phyloP scores from a whole-genome alignment of 1,140 invertebrate species.

The Drosophila setifemur region DNA sequence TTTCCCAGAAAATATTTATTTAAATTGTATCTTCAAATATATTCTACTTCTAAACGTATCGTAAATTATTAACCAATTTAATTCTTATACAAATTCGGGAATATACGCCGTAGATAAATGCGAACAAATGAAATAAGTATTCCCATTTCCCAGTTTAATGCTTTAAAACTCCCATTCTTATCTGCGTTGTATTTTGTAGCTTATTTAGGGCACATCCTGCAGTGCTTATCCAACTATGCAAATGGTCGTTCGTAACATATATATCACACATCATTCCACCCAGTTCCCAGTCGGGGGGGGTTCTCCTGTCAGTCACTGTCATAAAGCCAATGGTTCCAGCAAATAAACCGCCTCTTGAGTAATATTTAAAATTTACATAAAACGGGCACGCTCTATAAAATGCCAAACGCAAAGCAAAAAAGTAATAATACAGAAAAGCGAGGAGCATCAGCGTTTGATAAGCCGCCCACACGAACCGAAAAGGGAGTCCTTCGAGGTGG shows the following conservation, averaged over 20 bases:
- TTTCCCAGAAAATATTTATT: too few species aligned
- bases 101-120: too few species aligned
- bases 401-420: constrained; percentile 20
- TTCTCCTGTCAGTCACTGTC: constrained; percentile 24
- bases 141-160: not conserved
- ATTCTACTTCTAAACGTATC: too few species aligned
- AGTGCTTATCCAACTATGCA: constrained; percentile 43
- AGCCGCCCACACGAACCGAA: constrained; percentile 1
- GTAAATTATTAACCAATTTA: too few species aligned
- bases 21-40: too few species aligned
- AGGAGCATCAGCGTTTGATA: constrained; percentile 36
- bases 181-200: constrained; percentile 18
- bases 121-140: too few species aligned
- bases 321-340: constrained; percentile 23
- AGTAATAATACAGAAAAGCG: constrained; percentile 20
- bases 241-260: constrained; percentile 12
- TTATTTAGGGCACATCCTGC: constrained; percentile 16
- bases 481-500: not conserved
- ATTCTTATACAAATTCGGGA: too few species aligned
- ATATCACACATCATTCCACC: constrained; percentile 26
- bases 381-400: constrained; percentile 69
- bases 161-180: not conserved
- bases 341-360: constrained; percentile 41
- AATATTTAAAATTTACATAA: constrained; percentile 70
- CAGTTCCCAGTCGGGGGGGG: not conserved